Conservation (phyloP, 2,888 invertebrate genomes). For the Trichogramma evanescens region DNA sequence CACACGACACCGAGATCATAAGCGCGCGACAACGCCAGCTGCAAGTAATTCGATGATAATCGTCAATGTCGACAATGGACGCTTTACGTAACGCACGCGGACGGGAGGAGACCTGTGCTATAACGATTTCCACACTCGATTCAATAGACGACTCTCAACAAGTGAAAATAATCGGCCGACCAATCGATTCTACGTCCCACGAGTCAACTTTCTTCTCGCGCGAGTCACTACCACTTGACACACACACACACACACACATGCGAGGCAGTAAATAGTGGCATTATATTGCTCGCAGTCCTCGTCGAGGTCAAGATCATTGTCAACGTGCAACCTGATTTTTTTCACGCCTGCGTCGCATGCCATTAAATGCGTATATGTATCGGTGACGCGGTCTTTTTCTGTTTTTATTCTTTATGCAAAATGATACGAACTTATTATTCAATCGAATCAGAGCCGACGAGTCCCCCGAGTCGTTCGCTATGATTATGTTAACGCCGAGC, state of each 20-base stretch:
- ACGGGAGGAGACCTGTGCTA: background rate
- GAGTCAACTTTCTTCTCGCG: slow-evolving; percentile 6
- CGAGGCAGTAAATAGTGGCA: too few species aligned
- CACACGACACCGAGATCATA: too few species aligned
- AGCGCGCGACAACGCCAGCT: background rate
- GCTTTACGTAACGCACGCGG: slow-evolving; percentile 9
- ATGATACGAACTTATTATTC: too few species aligned
- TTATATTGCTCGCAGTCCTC: too few species aligned
- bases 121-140: background rate
- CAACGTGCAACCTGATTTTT: slow-evolving; percentile 6
- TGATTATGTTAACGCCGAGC: too few species aligned
- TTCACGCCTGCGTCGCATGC: background rate
- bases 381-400: too few species aligned
- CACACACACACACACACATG: background rate
- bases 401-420: too few species aligned
- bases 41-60: slow-evolving; percentile 36
- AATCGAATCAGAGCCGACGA: too few species aligned
- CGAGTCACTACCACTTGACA: background rate
- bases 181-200: background rate
- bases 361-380: too few species aligned
- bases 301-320: slow-evolving; percentile 19
- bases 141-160: background rate
- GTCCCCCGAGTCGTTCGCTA: too few species aligned
- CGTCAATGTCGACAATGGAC: slow-evolving; percentile 27
- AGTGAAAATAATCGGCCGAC: too few species aligned